Evolutionary conservation across 2,797 vertebrate genomes (phyloP), one percentile per base, ranked within the genome.

Genomic region (Amniataba percoides): DNA sequence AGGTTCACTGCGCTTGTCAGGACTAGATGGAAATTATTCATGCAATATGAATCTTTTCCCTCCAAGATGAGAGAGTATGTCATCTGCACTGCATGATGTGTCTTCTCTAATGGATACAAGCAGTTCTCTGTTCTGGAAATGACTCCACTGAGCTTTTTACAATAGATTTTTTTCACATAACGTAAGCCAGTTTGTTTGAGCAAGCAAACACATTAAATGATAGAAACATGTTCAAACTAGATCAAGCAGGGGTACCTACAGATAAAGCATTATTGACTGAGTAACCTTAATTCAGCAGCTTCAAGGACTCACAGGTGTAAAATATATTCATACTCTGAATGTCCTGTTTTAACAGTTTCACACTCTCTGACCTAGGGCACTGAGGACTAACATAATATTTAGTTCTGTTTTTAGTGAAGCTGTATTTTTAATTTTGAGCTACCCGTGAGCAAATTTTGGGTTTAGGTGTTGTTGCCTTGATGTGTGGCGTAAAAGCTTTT

Each of bases 21-120:
- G 68, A 78, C 81, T 87, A 88, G 86, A 90, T 89, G 77, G 81
- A 83, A 92, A 92, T 94, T 90, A 91, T 92, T 92, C 78, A 93
- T 87, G 85, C 87, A 89, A 79, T 89, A 81, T 91, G 78, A 93
- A 84, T 87, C 66, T 87, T 85, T 87, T 79, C 78, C 80, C 68
- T 91, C 53, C 67, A 83, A 85, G 74, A 89, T 79, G 71, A 88
- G 62, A 71, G 77, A 78, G 79, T 82, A 67, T 89, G 87, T 91
- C 84, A 86, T 88, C 55, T 76, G 76, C 67, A 67, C 78, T 72
- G 77, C 45, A 71, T 84, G 81, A 80, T 79, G 66, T 81, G 67
- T 85, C 85, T 81, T 59, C 59, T 73, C 75, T 85, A 88, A 91
- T 86, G 59, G 78, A 85, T 73, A 82, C 74, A 86, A 83, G 74